Evolutionary conservation across 2,113 vertebrate genomes (phyloP).

Genomic region (Lathamus discolor): DNA sequence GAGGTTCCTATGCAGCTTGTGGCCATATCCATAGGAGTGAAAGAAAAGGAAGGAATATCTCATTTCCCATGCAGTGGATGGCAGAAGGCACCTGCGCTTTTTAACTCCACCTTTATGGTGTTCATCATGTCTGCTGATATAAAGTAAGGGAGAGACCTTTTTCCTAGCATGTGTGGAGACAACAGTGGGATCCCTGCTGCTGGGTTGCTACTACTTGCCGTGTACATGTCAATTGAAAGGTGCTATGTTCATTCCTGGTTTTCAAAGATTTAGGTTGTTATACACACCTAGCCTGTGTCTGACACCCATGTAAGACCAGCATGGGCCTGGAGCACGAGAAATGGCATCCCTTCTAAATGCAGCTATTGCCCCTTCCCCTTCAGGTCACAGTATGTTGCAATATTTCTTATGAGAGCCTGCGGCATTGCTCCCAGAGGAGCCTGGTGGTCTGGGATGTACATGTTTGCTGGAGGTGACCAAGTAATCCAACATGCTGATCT

Average conservation of each 20-base stretch:
- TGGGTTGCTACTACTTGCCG: not conserved
- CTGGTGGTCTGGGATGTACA: not conserved
- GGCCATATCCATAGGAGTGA: not conserved
- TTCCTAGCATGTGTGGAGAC: not conserved
- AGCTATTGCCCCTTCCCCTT: not conserved
- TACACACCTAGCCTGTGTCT: not conserved
- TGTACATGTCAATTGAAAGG: not conserved
- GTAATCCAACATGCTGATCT: not conserved
- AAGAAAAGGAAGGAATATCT: not conserved
- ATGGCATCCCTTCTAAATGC: not conserved
- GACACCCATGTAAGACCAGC: not conserved
- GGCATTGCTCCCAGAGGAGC: rapidly evolving
- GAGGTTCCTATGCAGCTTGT: not conserved
- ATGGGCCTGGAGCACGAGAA: not conserved
- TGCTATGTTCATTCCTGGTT: not conserved
- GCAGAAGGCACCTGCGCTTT: not conserved
- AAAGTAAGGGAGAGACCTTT: not conserved
- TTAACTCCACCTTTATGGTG: not conserved
- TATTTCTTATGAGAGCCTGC: not conserved
- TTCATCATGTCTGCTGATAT: not conserved
- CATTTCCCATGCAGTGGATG: not conserved
- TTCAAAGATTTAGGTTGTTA: not conserved
- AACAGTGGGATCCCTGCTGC: rapidly evolving
- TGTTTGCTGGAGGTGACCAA: not conserved
- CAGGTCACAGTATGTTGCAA: not conserved